Conservation (phyloP, 2,797 vertebrate species). For the Gymnothorax reevesii region DNA sequence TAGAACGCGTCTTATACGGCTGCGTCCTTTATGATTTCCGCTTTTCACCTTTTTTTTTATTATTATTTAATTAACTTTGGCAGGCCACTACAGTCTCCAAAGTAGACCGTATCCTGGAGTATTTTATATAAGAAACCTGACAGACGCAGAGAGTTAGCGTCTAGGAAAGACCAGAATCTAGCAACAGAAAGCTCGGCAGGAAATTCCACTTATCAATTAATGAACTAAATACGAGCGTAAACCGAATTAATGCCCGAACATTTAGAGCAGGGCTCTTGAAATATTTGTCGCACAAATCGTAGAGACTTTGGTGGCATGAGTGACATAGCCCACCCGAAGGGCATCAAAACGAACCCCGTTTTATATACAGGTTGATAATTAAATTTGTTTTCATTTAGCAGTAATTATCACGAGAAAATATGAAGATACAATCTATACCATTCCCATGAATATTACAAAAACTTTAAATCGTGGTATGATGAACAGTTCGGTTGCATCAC, state of each 20-base stretch:
- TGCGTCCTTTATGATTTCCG: not conserved
- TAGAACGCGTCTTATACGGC: not conserved
- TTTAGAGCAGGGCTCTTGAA: not conserved
- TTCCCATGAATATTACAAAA: not conserved
- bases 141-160: not conserved
- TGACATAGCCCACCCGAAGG: not conserved
- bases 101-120: not conserved
- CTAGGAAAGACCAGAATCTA: not conserved
- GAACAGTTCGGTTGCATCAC: not conserved
- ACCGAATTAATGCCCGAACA: not conserved
- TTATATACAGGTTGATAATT: not conserved
- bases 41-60: not conserved
- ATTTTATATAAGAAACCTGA: constrained; percentile 17
- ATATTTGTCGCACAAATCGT: not conserved
- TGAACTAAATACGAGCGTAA: too few relatives aligned
- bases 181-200: not conserved
- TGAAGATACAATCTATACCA: not conserved
- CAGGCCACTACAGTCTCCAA: not conserved
- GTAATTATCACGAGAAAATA: not conserved
- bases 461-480: not conserved
- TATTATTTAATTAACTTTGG: too few relatives aligned
- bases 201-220: not conserved
- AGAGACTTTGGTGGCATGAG: not conserved
- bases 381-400: not conserved
- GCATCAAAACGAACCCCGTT: not conserved